Conservation (phyloP, 2,797 vertebrate species). For the Hippopotamyrus pictus region DNA sequence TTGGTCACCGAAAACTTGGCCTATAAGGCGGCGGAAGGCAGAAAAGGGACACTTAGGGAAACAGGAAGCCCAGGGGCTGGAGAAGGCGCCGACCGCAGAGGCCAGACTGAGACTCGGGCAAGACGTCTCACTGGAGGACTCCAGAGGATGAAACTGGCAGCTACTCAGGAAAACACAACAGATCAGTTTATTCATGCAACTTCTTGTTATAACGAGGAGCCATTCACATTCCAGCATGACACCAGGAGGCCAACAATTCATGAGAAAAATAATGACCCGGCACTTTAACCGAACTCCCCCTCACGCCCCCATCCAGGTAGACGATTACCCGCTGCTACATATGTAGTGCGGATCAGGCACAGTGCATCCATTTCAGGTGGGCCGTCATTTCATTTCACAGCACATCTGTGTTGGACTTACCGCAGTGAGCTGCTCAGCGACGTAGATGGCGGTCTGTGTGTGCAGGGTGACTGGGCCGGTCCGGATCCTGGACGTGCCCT, state of each 20-base stretch:
- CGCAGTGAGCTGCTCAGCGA: constrained; percentile 84
- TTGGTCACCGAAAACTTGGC: constrained; percentile 87
- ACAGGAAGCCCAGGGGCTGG: neutral
- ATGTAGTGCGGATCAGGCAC: neutral
- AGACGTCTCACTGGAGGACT: neutral
- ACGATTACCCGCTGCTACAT: neutral
- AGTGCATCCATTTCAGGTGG: neutral
- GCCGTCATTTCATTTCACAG: neutral
- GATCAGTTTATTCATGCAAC: neutral
- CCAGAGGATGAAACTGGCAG: neutral
- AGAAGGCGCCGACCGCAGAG: neutral
- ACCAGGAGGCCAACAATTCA: neutral
- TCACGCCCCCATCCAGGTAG: neutral
- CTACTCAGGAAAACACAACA: neutral
- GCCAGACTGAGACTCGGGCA: neutral
- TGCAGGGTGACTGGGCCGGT: constrained; percentile 86
- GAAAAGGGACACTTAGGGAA: neutral
- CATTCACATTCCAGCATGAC: neutral
- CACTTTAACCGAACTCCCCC: neutral
- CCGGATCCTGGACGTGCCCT: constrained; percentile 80
- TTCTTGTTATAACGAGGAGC: neutral
- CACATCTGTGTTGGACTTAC: constrained; percentile 43
- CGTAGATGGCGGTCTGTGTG: constrained; percentile 88
- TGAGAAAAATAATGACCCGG: neutral
- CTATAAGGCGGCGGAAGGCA: constrained; percentile 53